These are phyloP conservation scores for Thumatha senex DNA, from an alignment of 2,888 invertebrate genomes.

Conservation along the genomic window DNA sequence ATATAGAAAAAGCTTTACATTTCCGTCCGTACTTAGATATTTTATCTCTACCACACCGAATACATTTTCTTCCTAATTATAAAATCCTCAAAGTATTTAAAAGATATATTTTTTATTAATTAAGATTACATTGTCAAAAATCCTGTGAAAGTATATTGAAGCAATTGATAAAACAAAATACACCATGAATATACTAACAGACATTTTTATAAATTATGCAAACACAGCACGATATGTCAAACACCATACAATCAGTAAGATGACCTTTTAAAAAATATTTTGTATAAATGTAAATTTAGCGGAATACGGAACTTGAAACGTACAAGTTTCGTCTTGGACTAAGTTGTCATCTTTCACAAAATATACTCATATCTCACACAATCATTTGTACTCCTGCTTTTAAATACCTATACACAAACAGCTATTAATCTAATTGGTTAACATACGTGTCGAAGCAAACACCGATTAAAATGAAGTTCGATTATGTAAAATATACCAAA, in stretches of 20 bases:
- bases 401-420: conserved; percentile 31
- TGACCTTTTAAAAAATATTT: too few species aligned
- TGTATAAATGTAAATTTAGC: too few species aligned
- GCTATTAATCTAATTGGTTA: conserved; percentile 32
- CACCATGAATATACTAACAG: too few species aligned
- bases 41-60: too few species aligned
- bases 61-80: background rate
- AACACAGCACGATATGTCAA: background rate
- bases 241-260: too few species aligned
- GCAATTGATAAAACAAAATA: background rate
- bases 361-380: conserved; percentile 11
- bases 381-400: conserved; percentile 35
- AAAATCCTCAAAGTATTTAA: background rate
- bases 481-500: conserved; percentile 36
- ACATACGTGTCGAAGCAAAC: conserved; percentile 32
- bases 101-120: background rate
- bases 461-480: conserved; percentile 19
- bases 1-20: background rate
- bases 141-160: background rate
- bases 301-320: too few species aligned
- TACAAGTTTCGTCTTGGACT: background rate
- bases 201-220: background rate
- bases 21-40: background rate
- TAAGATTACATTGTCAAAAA: background rate
- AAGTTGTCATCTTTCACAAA: background rate